A percentile compares a stretch with the other conserved stretches of the same genome.
phyloP scores from a whole-genome alignment of 1,140 invertebrate species.

The Diabrotica virgifera region DNA sequence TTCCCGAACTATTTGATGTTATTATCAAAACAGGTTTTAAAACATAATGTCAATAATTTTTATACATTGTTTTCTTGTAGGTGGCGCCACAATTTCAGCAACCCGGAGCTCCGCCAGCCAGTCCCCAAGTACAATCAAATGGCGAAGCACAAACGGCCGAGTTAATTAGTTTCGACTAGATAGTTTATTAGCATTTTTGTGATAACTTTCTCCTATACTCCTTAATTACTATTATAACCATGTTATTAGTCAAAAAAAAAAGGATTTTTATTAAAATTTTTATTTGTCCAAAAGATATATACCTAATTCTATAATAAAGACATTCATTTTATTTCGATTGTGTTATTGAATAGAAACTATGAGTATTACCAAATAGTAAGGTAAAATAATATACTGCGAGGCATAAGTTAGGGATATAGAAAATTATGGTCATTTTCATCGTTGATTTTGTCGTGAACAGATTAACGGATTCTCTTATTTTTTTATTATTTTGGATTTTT shows the following conservation, averaged over 20 bases:
- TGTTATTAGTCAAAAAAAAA: neutral
- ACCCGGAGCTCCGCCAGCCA: slow-evolving; percentile 31
- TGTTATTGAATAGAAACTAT: too few species aligned
- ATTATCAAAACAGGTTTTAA: too few species aligned
- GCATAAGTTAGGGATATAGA: too few species aligned
- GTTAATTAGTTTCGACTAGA: slow-evolving; percentile 71
- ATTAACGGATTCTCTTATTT: too few species aligned
- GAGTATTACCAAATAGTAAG: too few species aligned
- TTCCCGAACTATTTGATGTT: too few species aligned
- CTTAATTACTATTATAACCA: neutral
- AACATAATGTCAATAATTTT: too few species aligned
- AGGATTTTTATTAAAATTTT: neutral
- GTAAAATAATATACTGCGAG: too few species aligned
- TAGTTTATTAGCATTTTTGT: slow-evolving; percentile 10
- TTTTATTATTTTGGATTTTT: too few species aligned
- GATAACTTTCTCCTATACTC: neutral
- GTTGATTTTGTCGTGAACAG: too few species aligned
- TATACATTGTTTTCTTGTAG: neutral
- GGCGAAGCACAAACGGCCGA: slow-evolving; percentile 58
- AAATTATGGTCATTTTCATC: too few species aligned
- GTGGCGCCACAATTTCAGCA: slow-evolving; percentile 20
- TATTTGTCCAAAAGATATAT: neutral
- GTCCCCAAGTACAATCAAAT: slow-evolving; percentile 36
- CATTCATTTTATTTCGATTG: neutral
- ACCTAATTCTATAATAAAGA: neutral